Evolutionary conservation across 2,888 invertebrate genomes (phyloP), one percentile per base, ranked within the genome.

Genomic region (Euplagia quadripunctaria): DNA sequence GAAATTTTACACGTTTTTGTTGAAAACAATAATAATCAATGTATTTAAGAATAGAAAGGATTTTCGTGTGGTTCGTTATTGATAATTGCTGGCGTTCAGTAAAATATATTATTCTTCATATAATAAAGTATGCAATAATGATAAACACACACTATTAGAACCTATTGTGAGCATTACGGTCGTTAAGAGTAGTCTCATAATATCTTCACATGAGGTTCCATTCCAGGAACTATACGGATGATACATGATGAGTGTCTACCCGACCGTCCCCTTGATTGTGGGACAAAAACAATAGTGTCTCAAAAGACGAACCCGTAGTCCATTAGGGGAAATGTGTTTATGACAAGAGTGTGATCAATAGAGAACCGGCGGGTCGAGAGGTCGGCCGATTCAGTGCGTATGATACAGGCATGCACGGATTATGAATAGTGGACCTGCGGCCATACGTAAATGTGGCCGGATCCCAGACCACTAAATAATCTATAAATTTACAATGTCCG

Each of bases 301-400:
- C 84, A 76, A 83, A 87, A 89, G 90, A 92, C 84, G 82, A 88
- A 84, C 86, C 86, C 85, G 82, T 87, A 91, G 91, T 92, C 93
- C 94, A 94, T 94, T 94, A 94, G 90, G 87, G 90, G 86, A 89
- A 93, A 93, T 91, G 91, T 93, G 92, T 89, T 89, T 89, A 91
- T 92, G 94, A 94, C 94, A 93, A 90, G 91, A 93, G 90, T 88
- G 88, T 92, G 92, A 93, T 94, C 94, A 93, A 94, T 93, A 92
- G 91, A 90, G 86, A 86, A 82, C 79, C 87, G 85, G 84, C 84
- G 88, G 90, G 89, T 89, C 88, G 88, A 89, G 87, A 89, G 88
- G 87, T 85, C 84, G 86, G 82, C 84, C 85, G 88, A 88, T 89
- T 88, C 85, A 86, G 84, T 81, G 79, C 80, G 84, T 89, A 87